phyloP scores from a whole-genome alignment of 2,113 vertebrate species.

The Dicentrarchus labrax region DNA sequence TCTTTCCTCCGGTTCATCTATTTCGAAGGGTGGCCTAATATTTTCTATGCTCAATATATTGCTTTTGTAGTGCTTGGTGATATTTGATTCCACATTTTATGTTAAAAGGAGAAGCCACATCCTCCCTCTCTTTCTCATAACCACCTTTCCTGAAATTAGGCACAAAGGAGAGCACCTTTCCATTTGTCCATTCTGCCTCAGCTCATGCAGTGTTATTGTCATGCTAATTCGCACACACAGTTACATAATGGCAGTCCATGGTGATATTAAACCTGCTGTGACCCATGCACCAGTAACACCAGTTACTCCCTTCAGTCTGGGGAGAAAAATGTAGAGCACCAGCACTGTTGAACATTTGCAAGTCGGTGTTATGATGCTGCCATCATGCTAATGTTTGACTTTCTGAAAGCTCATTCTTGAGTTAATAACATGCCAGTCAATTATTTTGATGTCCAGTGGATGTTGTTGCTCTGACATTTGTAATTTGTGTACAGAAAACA shows the following conservation, averaged over 20 bases:
- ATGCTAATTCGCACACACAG: conserved; percentile 14
- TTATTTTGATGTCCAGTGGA: background rate
- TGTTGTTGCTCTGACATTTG: background rate
- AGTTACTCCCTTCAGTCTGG: background rate
- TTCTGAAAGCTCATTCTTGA: background rate
- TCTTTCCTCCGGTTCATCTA: background rate
- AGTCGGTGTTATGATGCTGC: background rate
- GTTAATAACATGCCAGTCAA: background rate
- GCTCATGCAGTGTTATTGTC: conserved; percentile 19
- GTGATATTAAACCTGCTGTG: conserved; percentile 16
- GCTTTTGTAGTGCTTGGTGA: background rate
- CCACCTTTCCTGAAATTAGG: background rate
- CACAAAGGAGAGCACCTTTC: conserved; percentile 18
- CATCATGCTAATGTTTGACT: background rate
- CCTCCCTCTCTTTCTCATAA: background rate
- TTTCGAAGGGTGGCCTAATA: background rate
- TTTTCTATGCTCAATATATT: background rate
- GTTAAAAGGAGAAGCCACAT: background rate
- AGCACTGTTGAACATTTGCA: background rate
- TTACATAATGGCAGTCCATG: background rate
- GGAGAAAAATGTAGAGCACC: background rate
- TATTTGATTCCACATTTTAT: conserved; percentile 25
- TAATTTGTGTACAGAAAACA: conserved; percentile 22
- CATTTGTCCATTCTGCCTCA: conserved; percentile 6
- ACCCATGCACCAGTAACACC: background rate